Conservation (phyloP, 2,797 vertebrate genomes). For the Fistularia tabacaria region DNA sequence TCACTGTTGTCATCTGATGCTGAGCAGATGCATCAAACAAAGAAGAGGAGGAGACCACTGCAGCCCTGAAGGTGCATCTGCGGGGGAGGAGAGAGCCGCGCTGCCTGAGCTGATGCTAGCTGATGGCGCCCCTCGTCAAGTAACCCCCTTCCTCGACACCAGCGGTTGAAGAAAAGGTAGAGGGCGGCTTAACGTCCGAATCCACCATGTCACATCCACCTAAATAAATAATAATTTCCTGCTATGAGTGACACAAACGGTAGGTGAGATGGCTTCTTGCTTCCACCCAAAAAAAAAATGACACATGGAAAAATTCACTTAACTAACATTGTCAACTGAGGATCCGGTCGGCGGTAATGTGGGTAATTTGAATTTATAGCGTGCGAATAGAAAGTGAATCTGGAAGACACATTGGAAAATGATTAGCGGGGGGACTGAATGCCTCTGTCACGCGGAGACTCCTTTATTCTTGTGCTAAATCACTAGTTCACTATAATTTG, state of each 20-base stretch:
- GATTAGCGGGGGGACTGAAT: constrained; percentile 46
- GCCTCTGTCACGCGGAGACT: constrained; percentile 26
- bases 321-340: constrained; percentile 62
- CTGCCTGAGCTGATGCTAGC: constrained; percentile 69
- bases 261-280: constrained; percentile 52
- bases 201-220: constrained; percentile 73
- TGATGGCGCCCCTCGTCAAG: constrained; percentile 72
- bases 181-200: constrained; percentile 67
- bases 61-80: constrained; percentile 70
- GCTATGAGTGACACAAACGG: constrained; percentile 71
- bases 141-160: constrained; percentile 60
- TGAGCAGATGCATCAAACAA: constrained; percentile 77
- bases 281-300: constrained; percentile 59
- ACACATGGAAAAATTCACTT: constrained; percentile 75
- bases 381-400: constrained; percentile 54
- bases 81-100: constrained; percentile 62
- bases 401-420: constrained; percentile 53
- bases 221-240: constrained; percentile 68
- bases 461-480: constrained; percentile 42
- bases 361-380: constrained; percentile 54
- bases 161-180: constrained; percentile 74
- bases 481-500: constrained; percentile 39
- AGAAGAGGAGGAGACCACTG: constrained; percentile 69
- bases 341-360: constrained; percentile 36
- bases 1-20: constrained; percentile 75